Evolutionary conservation across 2,888 invertebrate genomes (phyloP), one percentile per base, ranked within the genome.

Genomic region (Entomobrya proxima): DNA sequence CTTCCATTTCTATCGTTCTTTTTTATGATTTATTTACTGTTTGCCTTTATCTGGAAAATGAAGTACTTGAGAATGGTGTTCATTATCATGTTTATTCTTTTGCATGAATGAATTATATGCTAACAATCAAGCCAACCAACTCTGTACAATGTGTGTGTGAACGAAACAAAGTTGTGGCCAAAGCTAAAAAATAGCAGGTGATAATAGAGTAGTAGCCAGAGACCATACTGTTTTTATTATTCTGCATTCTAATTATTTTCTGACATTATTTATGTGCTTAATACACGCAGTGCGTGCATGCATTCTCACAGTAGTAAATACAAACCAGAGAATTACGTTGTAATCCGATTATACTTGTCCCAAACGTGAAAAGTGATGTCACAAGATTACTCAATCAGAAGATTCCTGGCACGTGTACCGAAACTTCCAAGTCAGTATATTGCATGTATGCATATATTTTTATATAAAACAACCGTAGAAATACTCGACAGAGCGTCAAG

Each of bases 311-410:
- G n/a, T n/a, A n/a, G n/a, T n/a, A 27, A 15, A 6, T 40, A 30
- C 18, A 47, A 15, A 30, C n/a, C 32, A 50, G 64, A 50, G 47
- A 81, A 74, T 58, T 61, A 32, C 35, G 47, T 58, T 75, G 47
- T 83, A 83, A 83, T 64, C 82, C 61, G 82, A 83, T 83, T 83
- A 83, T 35, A 75, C 67, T 76, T 76, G 82, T 83, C 76, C 82
- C 64, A 75, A 74, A 83, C 61, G 75, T 52, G 76, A 64, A 75
- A 83, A 83, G 82, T 83, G 82, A 76, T 83, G 82, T 83, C 82
- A 83, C 47, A 52, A 64, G 82, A 83, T 83, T 76, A 67, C 76
- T 83, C 64, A 83, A 83, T 83, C 82, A 76, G 67, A 75, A 76
- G 18, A 55, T 15, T 64, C 35, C 82, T 76, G 82, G 82, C 82